A percentile compares a stretch with the other conserved stretches of the same genome.
Conservation (phyloP, 2,888 invertebrate genomes). For the Drosophila incognita region DNA sequence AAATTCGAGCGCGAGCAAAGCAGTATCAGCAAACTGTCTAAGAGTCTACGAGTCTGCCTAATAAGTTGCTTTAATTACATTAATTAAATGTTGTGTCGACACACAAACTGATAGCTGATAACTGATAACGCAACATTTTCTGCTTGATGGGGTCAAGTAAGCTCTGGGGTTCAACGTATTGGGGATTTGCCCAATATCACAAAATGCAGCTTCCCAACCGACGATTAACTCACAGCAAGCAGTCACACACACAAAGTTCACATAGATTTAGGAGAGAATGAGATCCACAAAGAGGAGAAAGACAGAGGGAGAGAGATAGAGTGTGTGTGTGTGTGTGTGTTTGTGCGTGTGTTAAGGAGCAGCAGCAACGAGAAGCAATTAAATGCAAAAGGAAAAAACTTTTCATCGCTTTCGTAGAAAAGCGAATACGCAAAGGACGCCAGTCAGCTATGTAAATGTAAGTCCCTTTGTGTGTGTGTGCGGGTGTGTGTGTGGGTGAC, state of each 20-base stretch:
- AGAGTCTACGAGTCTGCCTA: constrained; percentile 6
- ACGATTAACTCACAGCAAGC: constrained; percentile 64
- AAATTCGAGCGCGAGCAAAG: not conserved
- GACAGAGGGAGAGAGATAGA: not conserved
- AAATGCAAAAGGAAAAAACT: constrained; percentile 70
- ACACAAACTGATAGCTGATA: constrained; percentile 19
- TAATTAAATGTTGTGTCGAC: constrained; percentile 24
- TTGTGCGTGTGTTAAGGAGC: not conserved
- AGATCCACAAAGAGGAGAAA: not conserved
- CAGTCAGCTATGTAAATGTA: constrained; percentile 33
- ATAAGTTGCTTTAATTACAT: constrained; percentile 13
- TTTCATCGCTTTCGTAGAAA: constrained; percentile 52
- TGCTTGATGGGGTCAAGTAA: constrained; percentile 38
- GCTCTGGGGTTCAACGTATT: constrained; percentile 31
- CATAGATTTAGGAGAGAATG: not conserved
- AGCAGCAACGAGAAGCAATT: constrained; percentile 56
- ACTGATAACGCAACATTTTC: constrained; percentile 24
- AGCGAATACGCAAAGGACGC: constrained; percentile 51
- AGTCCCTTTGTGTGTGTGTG: constrained; percentile 5
- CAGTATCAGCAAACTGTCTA: constrained; percentile 28
- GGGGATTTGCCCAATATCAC: constrained; percentile 32
- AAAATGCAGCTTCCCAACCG: constrained; percentile 62
- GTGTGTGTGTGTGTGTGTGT: no score
- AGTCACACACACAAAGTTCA: constrained; percentile 28
- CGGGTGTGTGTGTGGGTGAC: constrained; percentile 4